Conservation (phyloP, 2,797 vertebrate genomes). For the Periparus ater region DNA sequence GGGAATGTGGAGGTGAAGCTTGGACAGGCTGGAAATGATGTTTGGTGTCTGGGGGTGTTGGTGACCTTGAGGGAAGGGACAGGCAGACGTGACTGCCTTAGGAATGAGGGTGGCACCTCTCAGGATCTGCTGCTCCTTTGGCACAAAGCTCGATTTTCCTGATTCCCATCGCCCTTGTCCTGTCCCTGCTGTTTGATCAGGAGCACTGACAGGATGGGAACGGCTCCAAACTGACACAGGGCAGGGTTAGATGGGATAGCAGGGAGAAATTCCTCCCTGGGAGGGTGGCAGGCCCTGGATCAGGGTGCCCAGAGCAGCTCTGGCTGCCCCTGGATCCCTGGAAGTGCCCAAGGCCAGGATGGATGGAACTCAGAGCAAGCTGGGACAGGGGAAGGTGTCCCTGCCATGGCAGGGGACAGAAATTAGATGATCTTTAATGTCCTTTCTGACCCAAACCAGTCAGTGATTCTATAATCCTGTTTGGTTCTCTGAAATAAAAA, state of each 20-base stretch:
- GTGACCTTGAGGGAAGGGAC: not conserved
- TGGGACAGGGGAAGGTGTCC: not conserved
- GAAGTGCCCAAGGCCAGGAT: accelerated
- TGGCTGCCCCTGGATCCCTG: not conserved
- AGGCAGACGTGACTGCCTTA: not conserved
- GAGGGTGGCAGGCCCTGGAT: not conserved
- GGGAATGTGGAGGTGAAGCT: not conserved
- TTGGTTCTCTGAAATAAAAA: not conserved
- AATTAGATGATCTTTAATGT: not conserved
- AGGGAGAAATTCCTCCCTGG: not conserved
- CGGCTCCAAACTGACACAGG: not conserved
- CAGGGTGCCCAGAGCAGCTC: not conserved
- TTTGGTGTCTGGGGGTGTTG: not conserved
- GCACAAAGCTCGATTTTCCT: not conserved
- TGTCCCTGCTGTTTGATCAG: not conserved
- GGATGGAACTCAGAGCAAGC: not conserved
- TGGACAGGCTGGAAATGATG: not conserved
- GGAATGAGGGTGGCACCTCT: not conserved
- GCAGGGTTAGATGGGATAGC: not conserved
- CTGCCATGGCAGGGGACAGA: not conserved
- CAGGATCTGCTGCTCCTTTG: not conserved
- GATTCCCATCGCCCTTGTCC: not conserved
- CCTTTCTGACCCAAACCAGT: not conserved
- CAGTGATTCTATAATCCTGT: not conserved
- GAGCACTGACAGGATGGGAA: not conserved